Conservation (phyloP, 2,113 vertebrate species). For the Centropus unirufus region DNA sequence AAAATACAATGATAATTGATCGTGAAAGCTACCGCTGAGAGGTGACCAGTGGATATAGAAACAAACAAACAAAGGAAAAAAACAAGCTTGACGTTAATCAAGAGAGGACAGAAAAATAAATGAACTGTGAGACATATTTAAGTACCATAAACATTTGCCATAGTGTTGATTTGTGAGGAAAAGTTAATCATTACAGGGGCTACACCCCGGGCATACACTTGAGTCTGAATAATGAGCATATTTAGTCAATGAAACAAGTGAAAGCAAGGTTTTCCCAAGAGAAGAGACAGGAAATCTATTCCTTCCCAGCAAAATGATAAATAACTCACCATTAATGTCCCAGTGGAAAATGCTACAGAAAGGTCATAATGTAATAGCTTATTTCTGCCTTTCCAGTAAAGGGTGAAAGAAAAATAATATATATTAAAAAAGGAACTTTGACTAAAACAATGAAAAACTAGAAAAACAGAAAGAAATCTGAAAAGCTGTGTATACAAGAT, state of each 20-base stretch:
- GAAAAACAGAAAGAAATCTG: background rate
- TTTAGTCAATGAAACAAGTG: conserved; percentile 68
- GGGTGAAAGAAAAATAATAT: conserved; percentile 16
- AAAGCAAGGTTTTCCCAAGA: conserved; percentile 55
- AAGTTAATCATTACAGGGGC: conserved; percentile 44
- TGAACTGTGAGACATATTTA: conserved; percentile 53
- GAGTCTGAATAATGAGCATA: conserved; percentile 66
- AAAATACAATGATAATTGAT: conserved; percentile 22
- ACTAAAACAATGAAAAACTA: background rate
- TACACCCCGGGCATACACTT: conserved; percentile 41
- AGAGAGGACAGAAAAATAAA: conserved; percentile 50
- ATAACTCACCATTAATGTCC: conserved; percentile 48
- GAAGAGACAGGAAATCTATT: conserved; percentile 64
- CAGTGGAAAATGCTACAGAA: conserved; percentile 49
- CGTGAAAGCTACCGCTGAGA: background rate
- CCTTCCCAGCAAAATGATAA: conserved; percentile 54
- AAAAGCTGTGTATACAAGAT: background rate
- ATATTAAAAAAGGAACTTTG: background rate
- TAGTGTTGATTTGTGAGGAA: conserved; percentile 6
- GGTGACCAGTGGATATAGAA: background rate
- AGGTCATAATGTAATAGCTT: conserved; percentile 37
- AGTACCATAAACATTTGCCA: conserved; percentile 53
- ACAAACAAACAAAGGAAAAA: conserved; percentile 16
- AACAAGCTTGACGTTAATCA: conserved; percentile 37
- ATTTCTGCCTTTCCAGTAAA: conserved; percentile 16